Percentiles rank a stretch among this genome's conserved stretches.
Evolutionary conservation across 2,888 invertebrate species (phyloP).

Genomic region (Mamestra brassicae): DNA sequence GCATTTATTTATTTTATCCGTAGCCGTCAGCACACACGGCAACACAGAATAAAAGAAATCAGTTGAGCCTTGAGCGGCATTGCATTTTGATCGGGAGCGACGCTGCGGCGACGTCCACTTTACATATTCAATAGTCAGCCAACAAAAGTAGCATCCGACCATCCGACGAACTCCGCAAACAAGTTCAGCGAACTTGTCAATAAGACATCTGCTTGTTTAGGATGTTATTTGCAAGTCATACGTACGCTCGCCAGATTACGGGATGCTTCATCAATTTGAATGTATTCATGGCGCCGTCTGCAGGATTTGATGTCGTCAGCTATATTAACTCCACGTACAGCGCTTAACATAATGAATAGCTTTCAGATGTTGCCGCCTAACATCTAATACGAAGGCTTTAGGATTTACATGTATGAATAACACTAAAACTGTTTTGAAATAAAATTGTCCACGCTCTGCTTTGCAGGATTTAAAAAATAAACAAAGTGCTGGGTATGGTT

Average conservation of each 20-base stretch:
- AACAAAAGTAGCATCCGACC: constrained; percentile 72
- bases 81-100: constrained; percentile 74
- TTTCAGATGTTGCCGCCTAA: constrained; percentile 34
- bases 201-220: constrained; percentile 84
- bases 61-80: constrained; percentile 66
- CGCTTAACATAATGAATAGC: constrained; percentile 33
- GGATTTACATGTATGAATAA: constrained; percentile 46
- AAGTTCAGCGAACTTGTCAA: constrained; percentile 83
- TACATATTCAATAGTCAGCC: constrained; percentile 76
- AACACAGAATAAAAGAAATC: constrained; percentile 71
- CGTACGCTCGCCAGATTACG: constrained; percentile 65
- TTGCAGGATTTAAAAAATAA: constrained; percentile 74
- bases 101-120: constrained; percentile 68
- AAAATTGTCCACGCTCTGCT: constrained; percentile 25
- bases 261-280: constrained; percentile 68
- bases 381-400: constrained; percentile 18
- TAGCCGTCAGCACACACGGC: constrained; percentile 72
- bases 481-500: constrained; percentile 73
- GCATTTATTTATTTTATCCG: constrained; percentile 86
- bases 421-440: constrained; percentile 37
- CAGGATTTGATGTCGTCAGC: constrained; percentile 43
- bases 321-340: constrained; percentile 42
- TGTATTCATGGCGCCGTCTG: constrained; percentile 67
- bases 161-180: constrained; percentile 63
- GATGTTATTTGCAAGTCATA: constrained; percentile 83